These are phyloP conservation scores for Zaprionus vittiger DNA, from an alignment of 1,140 invertebrate species.

Conservation along the genomic window DNA sequence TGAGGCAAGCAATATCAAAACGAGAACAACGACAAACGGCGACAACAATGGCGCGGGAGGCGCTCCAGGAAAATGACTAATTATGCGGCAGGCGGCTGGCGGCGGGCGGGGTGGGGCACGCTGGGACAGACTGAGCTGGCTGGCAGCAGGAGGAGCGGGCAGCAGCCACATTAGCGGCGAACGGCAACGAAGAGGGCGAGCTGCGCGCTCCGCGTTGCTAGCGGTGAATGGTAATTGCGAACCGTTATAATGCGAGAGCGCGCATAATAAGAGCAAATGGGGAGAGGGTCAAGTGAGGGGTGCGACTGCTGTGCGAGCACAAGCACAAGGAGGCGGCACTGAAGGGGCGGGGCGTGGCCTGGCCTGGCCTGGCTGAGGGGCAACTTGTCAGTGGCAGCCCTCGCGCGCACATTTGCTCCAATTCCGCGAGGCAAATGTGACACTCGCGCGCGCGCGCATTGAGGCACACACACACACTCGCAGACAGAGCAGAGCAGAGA, in stretches of 20 bases:
- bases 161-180: slow-evolving; percentile 66
- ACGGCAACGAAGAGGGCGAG: slow-evolving; percentile 50
- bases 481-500: no score
- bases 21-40: slow-evolving; percentile 69
- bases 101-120: not conserved
- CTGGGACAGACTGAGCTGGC: not conserved
- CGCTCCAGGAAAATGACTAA: slow-evolving; percentile 74
- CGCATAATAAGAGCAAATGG: slow-evolving; percentile 72
- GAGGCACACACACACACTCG: not conserved
- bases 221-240: slow-evolving; percentile 80
- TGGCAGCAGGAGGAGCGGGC: not conserved
- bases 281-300: slow-evolving; percentile 6
- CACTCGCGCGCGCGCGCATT: slow-evolving; percentile 41
- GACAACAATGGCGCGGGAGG: slow-evolving; percentile 52
- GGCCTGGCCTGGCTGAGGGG: not conserved
- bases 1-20: slow-evolving; percentile 39
- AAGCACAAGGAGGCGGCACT: not conserved
- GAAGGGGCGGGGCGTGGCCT: not conserved
- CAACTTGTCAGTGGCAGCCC: slow-evolving; percentile 39
- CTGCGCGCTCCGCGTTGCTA: slow-evolving; percentile 61
- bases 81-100: slow-evolving; percentile 51
- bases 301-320: not conserved
- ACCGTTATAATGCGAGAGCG: slow-evolving; percentile 77
- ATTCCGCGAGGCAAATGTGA: slow-evolving; percentile 72
- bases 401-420: slow-evolving; percentile 74